Conservation (phyloP, 2,113 vertebrate species). For the Nerophis ophidion region DNA sequence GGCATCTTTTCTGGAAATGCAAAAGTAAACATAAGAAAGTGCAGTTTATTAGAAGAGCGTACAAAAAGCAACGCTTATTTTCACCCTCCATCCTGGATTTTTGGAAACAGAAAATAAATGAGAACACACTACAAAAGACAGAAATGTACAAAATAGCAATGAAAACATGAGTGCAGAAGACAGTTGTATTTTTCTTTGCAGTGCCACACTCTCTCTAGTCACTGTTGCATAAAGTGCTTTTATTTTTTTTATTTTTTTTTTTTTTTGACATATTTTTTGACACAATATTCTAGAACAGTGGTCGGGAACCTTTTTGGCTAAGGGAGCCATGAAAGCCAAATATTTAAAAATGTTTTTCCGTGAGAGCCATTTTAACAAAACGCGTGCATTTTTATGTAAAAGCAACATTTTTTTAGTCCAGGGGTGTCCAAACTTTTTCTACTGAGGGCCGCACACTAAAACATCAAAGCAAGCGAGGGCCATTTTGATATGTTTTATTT, state of each 20-base stretch:
- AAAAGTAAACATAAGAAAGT: neutral
- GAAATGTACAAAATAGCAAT: neutral
- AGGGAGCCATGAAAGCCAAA: no score
- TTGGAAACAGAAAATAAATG: no score
- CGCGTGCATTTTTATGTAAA: no score
- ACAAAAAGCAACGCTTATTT: neutral
- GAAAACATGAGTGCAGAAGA: neutral
- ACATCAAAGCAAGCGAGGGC: no score
- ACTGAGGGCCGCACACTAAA: no score
- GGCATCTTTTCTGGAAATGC: neutral
- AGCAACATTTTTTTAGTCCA: no score
- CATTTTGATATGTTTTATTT: no score
- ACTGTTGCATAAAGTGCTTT: neutral
- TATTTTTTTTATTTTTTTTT: neutral
- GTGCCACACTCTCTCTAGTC: neutral
- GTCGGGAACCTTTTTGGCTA: no score
- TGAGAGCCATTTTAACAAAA: no score
- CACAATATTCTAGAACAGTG: constrained; percentile 17
- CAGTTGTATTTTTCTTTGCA: constrained; percentile 1
- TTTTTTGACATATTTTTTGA: constrained; percentile 13
- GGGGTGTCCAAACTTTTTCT: no score
- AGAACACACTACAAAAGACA: neutral
- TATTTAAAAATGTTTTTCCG: no score
- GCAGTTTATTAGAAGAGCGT: no score
- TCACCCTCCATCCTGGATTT: neutral